These are phyloP conservation scores for Mya arenaria DNA, from an alignment of 1,140 invertebrate species.

Conservation along the genomic window DNA sequence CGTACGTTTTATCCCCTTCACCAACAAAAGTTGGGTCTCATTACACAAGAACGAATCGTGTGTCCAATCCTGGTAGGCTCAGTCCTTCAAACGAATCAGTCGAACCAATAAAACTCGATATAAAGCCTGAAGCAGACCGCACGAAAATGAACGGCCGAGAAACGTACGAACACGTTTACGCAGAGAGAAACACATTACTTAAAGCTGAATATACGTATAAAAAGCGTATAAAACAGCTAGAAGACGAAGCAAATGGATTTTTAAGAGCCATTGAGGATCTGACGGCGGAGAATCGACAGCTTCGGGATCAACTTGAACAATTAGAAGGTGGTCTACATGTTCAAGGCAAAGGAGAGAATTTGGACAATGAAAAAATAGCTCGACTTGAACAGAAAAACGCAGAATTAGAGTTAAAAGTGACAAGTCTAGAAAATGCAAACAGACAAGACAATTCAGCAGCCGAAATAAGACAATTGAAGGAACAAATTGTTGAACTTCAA, in stretches of 20 bases:
- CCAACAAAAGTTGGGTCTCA: not conserved
- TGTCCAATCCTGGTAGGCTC: not conserved
- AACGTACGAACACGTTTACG: slow-evolving; percentile 61
- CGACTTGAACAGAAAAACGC: slow-evolving; percentile 22
- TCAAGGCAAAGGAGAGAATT: not conserved
- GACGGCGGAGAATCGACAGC: slow-evolving; percentile 57
- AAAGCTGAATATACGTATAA: slow-evolving; percentile 63
- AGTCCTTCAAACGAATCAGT: slow-evolving; percentile 44
- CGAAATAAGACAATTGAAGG: slow-evolving; percentile 56
- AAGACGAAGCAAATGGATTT: slow-evolving; percentile 66
- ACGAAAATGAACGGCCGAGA: slow-evolving; percentile 36
- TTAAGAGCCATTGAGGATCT: slow-evolving; percentile 63
- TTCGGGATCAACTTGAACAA: slow-evolving; percentile 52
- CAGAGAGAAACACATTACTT: slow-evolving; percentile 59
- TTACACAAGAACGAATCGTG: not conserved
- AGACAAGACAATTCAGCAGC: slow-evolving; percentile 51
- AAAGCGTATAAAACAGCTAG: slow-evolving; percentile 64
- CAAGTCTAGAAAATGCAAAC: too few species aligned
- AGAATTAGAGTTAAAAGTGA: not conserved
- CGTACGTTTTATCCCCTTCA: slow-evolving; percentile 38
- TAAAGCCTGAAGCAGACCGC: not conserved
- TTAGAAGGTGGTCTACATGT: slow-evolving; percentile 40
- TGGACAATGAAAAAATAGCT: slow-evolving; percentile 32
- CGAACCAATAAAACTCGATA: slow-evolving; percentile 21
- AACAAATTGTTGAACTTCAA: slow-evolving; percentile 62